Evolutionary conservation across 2,113 vertebrate species (phyloP).

Genomic region (Cettia cetti): DNA sequence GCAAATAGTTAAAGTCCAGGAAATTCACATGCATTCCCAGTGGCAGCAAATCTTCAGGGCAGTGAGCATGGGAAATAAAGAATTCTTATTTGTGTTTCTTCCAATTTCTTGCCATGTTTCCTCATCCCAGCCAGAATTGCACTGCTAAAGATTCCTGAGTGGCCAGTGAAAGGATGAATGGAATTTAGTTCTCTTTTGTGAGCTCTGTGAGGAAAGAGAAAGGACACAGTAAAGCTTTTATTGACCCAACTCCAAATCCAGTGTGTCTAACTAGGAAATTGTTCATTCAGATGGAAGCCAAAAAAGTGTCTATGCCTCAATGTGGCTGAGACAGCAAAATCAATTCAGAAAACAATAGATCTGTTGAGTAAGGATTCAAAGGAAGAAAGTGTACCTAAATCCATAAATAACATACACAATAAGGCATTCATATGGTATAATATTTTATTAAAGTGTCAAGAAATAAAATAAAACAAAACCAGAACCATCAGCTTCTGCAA

Average conservation of each 20-base stretch:
- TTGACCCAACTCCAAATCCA: constrained; percentile 80
- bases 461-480: no score
- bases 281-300: constrained; percentile 80
- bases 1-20: constrained; percentile 55
- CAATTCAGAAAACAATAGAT: constrained; percentile 74
- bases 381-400: constrained; percentile 27
- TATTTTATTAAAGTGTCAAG: not conserved
- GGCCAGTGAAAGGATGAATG: constrained; percentile 78
- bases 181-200: constrained; percentile 78
- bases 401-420: constrained; percentile 37
- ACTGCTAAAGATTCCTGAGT: constrained; percentile 75
- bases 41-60: constrained; percentile 50
- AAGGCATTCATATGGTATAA: not conserved
- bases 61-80: constrained; percentile 66
- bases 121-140: constrained; percentile 66
- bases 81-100: constrained; percentile 72
- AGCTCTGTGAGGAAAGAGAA: constrained; percentile 75
- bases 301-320: constrained; percentile 70
- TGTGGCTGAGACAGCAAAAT: constrained; percentile 76
- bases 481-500: not conserved
- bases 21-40: constrained; percentile 67
- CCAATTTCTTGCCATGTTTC: constrained; percentile 73
- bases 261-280: constrained; percentile 81
- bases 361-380: constrained; percentile 65
- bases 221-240: constrained; percentile 80